Evolutionary conservation across 2,888 invertebrate species (phyloP).

Genomic region (Amiota communis): DNA sequence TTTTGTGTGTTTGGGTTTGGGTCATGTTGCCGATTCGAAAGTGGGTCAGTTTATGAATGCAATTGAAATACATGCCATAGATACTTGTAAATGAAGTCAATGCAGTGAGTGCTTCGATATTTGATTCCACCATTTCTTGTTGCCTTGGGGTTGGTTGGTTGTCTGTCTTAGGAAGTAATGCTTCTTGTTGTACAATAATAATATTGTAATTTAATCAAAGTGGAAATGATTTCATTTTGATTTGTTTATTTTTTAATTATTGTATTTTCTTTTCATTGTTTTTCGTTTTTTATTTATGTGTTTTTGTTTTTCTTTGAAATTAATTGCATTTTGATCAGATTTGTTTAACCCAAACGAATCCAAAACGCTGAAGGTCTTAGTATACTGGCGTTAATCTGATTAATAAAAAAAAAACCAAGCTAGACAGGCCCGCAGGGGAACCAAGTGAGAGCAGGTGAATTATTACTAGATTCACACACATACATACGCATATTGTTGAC

Average conservation of each 20-base stretch:
- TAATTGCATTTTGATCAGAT: background rate
- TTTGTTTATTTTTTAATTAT: too few relatives aligned
- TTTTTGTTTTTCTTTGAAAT: background rate
- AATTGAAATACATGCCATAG: constrained; percentile 31
- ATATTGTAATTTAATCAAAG: too few relatives aligned
- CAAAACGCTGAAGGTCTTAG: background rate
- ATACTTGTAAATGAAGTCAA: too few relatives aligned
- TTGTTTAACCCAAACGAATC: background rate
- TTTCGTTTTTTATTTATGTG: background rate
- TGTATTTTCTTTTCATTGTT: constrained; percentile 37
- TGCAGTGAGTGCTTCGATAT: too few relatives aligned
- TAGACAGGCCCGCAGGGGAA: too few relatives aligned
- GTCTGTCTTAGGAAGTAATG: too few relatives aligned
- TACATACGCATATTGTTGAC: background rate
- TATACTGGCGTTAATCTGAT: too few relatives aligned
- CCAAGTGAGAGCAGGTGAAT: too few relatives aligned
- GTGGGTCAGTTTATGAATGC: constrained; percentile 65
- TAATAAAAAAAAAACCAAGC: too few relatives aligned
- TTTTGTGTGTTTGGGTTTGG: constrained; percentile 42
- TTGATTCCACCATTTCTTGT: too few relatives aligned
- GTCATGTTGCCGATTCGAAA: constrained; percentile 67
- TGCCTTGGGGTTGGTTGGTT: too few relatives aligned
- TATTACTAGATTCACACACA: background rate
- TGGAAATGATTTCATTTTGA: constrained; percentile 18
- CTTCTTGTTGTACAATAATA: too few relatives aligned